These are phyloP conservation scores for Numida meleagris DNA, from an alignment of 2,113 vertebrate genomes.

Conservation along the genomic window DNA sequence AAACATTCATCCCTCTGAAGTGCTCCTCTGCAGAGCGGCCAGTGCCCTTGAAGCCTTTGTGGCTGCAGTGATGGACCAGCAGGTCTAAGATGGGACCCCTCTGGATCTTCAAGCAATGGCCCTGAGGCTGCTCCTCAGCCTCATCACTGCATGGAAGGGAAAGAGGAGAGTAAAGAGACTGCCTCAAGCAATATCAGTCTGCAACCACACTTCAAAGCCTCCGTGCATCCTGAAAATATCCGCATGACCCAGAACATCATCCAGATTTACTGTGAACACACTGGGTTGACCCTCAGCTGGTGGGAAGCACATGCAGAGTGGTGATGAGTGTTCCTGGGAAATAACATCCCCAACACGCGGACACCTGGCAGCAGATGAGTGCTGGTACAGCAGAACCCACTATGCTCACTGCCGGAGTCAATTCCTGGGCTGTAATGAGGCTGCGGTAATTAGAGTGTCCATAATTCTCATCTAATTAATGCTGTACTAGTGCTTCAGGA, in stretches of 20 bases:
- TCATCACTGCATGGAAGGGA: not conserved
- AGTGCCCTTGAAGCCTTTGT: not conserved
- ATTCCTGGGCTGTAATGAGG: constrained; percentile 17
- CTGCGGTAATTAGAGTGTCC: not conserved
- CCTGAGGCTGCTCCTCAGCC: not conserved
- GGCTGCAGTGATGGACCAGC: not conserved
- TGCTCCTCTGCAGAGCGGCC: not conserved
- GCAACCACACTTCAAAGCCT: fast-evolving
- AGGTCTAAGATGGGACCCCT: not conserved
- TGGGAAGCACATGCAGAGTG: fast-evolving
- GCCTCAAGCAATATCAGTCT: not conserved
- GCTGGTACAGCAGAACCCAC: not conserved
- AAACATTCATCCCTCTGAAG: not conserved
- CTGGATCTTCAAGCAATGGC: not conserved
- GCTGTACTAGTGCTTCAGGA: not conserved
- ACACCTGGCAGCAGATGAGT: not conserved
- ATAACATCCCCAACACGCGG: fast-evolving
- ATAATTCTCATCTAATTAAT: constrained; percentile 15
- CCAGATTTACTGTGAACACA: not conserved
- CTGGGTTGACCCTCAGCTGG: not conserved
- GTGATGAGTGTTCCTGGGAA: not conserved
- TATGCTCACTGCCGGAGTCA: fast-evolving
- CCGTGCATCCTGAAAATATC: fast-evolving
- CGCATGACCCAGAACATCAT: not conserved
- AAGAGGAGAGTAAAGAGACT: not conserved